Evolutionary conservation across 1,140 invertebrate genomes (phyloP), one percentile per base, ranked within the genome.

Genomic region (Bombus polaris): DNA sequence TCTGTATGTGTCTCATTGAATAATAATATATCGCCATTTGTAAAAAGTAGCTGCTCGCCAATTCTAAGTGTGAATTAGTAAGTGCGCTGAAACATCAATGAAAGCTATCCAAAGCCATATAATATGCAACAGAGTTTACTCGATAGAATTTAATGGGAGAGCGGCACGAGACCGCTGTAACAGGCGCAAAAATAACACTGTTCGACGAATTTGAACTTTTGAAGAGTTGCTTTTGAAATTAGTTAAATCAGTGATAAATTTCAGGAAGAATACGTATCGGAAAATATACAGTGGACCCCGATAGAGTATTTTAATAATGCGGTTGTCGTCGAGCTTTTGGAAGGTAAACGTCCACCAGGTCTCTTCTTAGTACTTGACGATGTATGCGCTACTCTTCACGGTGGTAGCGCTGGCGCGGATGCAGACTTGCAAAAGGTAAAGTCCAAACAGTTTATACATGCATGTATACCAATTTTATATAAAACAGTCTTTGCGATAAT

Each of bases 231-330:
- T 13, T 39, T 28, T 39, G 15, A 1, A n/a, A 89, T 25, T 37
- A 13, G 1, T 85, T 80, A 71, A 87, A 73, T 80, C 72, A n/a
- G 65, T 75, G 39, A 2, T 81, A 47, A n/a, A n/a, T 94, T 95
- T 10, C 92, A 97, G 96, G 97, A 97, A 92, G 97, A 97, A 91
- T 97, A 97, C 92, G 95, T 97, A 4, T 94, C 96, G 78, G 97
- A 98, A 94, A 97, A 97, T 66, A 97, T 98, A 76, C 95, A 96
- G 91, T 98, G 97, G 97, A 96, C 96, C 12, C 96, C 96, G n/a
- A 97, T 98, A 85, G 97, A 97, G 42, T 98, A 97, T 93, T 97
- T 97, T 94, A 97, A 98, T 94, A 98, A 98, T 90, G 96, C 97
- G 88, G 94, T 97, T 77, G 97, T 97, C 66, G 97, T 97, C 86